Percentiles rank a stretch among this genome's conserved stretches.
These are phyloP conservation scores for Zaprionus gabonicus DNA, from an alignment of 1,140 invertebrate genomes.

Conservation along the genomic window DNA sequence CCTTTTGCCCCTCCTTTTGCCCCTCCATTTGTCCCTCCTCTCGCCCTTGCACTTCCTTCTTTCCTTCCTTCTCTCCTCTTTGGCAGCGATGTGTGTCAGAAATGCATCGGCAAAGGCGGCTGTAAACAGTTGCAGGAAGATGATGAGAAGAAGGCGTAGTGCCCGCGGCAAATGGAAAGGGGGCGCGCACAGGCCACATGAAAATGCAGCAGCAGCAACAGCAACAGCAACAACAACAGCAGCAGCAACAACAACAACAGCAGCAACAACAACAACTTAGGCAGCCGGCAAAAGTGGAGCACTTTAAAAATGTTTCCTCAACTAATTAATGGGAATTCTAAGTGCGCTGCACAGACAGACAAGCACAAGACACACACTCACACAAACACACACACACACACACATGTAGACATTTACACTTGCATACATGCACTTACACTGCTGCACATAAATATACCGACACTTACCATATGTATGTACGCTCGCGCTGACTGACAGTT, in stretches of 20 bases:
- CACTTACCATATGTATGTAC: not conserved
- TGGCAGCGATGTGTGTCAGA: slow-evolving; percentile 62
- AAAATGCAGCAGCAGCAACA: slow-evolving; percentile 46
- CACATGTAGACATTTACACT: not conserved
- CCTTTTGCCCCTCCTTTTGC: not conserved
- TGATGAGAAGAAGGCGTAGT: slow-evolving; percentile 6
- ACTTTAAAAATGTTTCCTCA: slow-evolving; percentile 68
- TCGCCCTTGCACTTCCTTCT: not conserved
- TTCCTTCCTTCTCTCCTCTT: not conserved
- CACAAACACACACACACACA: not conserved
- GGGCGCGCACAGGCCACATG: slow-evolving; percentile 51
- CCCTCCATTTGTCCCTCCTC: not conserved
- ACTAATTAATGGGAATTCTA: slow-evolving; percentile 68
- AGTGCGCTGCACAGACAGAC: slow-evolving; percentile 35
- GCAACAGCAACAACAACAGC: not conserved
- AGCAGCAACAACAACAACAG: not conserved
- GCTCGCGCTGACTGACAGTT: slow-evolving; percentile 22
- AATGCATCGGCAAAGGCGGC: slow-evolving; percentile 26
- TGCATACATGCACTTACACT: not conserved
- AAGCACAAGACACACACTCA: slow-evolving; percentile 1
- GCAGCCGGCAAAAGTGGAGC: slow-evolving; percentile 50
- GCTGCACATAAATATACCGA: not conserved
- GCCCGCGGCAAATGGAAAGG: not conserved
- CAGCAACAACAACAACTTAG: not conserved
- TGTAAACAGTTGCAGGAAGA: slow-evolving; percentile 74